phyloP scores from a whole-genome alignment of 2,888 invertebrate genomes.

The Trichacis sp. region DNA sequence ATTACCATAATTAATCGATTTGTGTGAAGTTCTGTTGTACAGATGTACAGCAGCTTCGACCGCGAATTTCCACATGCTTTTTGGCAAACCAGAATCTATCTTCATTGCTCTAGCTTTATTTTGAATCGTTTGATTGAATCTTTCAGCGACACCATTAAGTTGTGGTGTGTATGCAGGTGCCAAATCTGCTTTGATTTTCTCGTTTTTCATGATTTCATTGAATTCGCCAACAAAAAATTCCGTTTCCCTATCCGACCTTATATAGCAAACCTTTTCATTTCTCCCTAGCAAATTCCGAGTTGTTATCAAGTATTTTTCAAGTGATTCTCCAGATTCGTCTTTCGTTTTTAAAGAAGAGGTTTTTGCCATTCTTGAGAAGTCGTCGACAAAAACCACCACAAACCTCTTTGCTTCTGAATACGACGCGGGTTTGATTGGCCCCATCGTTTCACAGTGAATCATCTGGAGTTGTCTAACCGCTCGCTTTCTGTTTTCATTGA shows the following conservation, averaged over 20 bases:
- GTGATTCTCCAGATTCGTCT: slow-evolving; percentile 18
- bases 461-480: too few species aligned
- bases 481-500: too few species aligned
- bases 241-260: slow-evolving; percentile 37
- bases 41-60: slow-evolving; percentile 32
- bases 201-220: slow-evolving; percentile 19
- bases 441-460: too few species aligned
- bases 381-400: too few species aligned
- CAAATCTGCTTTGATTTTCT: slow-evolving; percentile 12
- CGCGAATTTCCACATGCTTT: slow-evolving; percentile 39
- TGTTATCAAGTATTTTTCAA: slow-evolving; percentile 31
- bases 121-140: slow-evolving; percentile 29
- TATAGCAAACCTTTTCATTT: slow-evolving; percentile 39
- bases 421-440: too few species aligned
- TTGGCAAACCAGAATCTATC: slow-evolving; percentile 36
- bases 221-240: slow-evolving; percentile 26
- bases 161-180: slow-evolving; percentile 17
- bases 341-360: background rate
- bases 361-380: too few species aligned
- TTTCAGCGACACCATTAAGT: slow-evolving; percentile 33
- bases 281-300: slow-evolving; percentile 29
- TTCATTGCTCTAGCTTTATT: slow-evolving; percentile 23
- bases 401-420: too few species aligned
- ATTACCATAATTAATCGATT: slow-evolving; percentile 15
- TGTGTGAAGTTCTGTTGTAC: slow-evolving; percentile 38